Percentiles rank a stretch among this genome's conserved stretches.
Conservation (phyloP, 2,888 invertebrate genomes). For the Sphaerophoria rueppellii region DNA sequence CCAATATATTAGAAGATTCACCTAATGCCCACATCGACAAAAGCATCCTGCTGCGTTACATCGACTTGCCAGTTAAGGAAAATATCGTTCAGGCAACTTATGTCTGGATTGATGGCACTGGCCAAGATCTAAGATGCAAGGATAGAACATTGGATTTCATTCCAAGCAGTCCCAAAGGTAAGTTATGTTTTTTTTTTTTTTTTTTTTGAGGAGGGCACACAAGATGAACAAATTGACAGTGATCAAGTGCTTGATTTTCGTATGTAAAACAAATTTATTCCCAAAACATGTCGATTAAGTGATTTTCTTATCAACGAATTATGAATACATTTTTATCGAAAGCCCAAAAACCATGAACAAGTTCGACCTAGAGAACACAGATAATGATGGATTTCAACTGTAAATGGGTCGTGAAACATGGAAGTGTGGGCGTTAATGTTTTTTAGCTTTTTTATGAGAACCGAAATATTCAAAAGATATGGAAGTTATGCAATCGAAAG, state of each 20-base stretch:
- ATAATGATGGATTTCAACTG: no score
- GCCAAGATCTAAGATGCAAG: constrained; percentile 93
- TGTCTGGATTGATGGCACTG: constrained; percentile 97
- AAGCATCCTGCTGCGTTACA: constrained; percentile 87
- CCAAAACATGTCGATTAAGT: not conserved
- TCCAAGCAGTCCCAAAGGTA: constrained; percentile 90
- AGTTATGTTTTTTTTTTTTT: constrained; percentile 74
- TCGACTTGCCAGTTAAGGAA: constrained; percentile 90
- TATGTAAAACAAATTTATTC: not conserved
- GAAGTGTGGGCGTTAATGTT: no score
- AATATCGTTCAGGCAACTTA: constrained; percentile 93
- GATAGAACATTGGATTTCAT: constrained; percentile 93
- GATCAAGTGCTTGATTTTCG: constrained; percentile 1
- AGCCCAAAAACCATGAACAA: no score
- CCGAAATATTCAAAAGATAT: no score
- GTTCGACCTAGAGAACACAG: no score
- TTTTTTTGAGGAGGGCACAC: no score
- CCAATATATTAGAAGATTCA: constrained; percentile 86
- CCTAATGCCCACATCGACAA: constrained; percentile 93
- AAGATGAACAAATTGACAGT: constrained; percentile 18
- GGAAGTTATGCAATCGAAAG: no score
- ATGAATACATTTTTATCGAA: no score
- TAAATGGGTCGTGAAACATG: no score
- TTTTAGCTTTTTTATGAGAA: no score
- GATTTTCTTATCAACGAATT: not conserved